A percentile compares a stretch with the other conserved stretches of the same genome.
Conservation (phyloP, 1,140 invertebrate genomes). For the Bradynema listronoti region DNA sequence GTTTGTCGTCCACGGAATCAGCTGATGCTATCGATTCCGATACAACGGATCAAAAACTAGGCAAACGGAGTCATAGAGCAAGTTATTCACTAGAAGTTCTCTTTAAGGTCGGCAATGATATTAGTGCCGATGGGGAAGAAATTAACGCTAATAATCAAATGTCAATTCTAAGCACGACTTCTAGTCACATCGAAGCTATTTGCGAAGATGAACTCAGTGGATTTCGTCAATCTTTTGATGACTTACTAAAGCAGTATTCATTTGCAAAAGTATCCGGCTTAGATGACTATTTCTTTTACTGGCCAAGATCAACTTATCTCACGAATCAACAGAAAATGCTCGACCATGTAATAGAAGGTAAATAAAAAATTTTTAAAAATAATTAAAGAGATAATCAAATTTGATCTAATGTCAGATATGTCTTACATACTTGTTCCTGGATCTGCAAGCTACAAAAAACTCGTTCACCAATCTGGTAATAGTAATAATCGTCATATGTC, state of each 20-base stretch:
- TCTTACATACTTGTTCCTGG: too few relatives aligned
- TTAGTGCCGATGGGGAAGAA: too few relatives aligned
- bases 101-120: too few relatives aligned
- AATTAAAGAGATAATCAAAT: too few relatives aligned
- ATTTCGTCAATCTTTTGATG: constrained; percentile 29
- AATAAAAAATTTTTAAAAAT: neutral
- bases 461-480: too few relatives aligned
- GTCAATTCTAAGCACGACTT: neutral
- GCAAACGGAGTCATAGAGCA: neutral
- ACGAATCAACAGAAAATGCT: constrained; percentile 6
- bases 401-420: too few relatives aligned
- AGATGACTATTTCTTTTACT: constrained; percentile 41
- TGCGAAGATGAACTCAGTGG: constrained; percentile 24
- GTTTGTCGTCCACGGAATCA: neutral
- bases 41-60: neutral
- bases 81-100: too few relatives aligned
- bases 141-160: too few relatives aligned
- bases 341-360: constrained; percentile 15
- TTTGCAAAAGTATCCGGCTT: constrained; percentile 35
- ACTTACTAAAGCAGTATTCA: constrained; percentile 19
- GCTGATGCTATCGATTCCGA: neutral
- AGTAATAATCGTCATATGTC: too few relatives aligned
- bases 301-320: constrained; percentile 19
- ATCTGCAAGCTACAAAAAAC: too few relatives aligned
- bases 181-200: neutral